Evolutionary conservation across 1,140 invertebrate species (phyloP), one percentile per base, ranked within the genome.

Genomic region (Heliconius eleuchia): DNA sequence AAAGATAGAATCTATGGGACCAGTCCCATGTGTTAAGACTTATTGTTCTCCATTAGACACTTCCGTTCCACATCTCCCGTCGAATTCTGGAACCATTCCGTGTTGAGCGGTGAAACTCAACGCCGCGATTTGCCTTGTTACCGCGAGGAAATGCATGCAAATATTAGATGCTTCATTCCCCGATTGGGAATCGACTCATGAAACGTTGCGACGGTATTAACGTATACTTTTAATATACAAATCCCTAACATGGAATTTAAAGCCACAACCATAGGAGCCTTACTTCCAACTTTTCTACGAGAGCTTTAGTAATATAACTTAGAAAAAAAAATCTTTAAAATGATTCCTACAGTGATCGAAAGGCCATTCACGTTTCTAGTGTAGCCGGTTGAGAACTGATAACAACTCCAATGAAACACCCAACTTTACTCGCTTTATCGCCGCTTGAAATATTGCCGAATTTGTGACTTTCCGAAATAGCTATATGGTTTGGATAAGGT

Each of bases 361-460:
- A 80, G 75, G 73, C 76, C 73, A 73, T 78, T 77, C 75, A 71
- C 73, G 74, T 74, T 73, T 57, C 72, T 18, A 75, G 46, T 60
- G 71, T 72, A 73, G 74, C 46, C 55, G 50, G 74, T 23, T 23
- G 42, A 71, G 42, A 88, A 91, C 90, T 90, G 91, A 92, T 92
- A 92, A 87, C 87, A 92, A 92, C 86, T 91, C 86, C 84, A 90
- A 87, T 90, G 89, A 90, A 91, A 89, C 85, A 90, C 72, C 82
- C 66, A 90, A 90, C 86, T 91, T 91, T 82, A 81, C 83, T 86
- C 84, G 77, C 78, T 86, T 92, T 91, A 92, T 92, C 91, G 85
- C 74, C 83, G 80, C 85, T 87, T 91, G 90, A 92, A 92, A 92
- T 91, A 91, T 92, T 87, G 85, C 85, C 80, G 78, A 80, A 86